Evolutionary conservation across 1,140 invertebrate genomes (phyloP), one percentile per base, ranked within the genome.

Genomic region (Chlorops oryzae): DNA sequence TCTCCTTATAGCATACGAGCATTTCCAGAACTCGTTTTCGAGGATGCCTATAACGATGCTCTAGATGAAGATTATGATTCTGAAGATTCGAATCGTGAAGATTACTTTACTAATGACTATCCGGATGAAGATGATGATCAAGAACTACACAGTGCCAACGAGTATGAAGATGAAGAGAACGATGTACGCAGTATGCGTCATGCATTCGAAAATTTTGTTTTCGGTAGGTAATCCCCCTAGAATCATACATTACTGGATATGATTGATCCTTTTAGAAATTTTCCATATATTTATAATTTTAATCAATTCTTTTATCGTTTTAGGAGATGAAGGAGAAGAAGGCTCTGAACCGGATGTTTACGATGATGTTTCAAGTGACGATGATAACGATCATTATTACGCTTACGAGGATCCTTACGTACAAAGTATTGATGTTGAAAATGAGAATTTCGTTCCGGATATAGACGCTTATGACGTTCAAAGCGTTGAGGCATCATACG

Each of bases 71-170:
- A 63, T 2, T 60, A 66, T 7, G 75, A 76, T 13, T 70, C 67
- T 2, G 73, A 77, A 18, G 77, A 79, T 56, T 77, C 75, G 5
- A 79, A 79, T 64, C 69, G 73, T 22, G 78, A 79, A 55, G 75
- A 74, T 13, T 73, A 78, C 52, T 75, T 70, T 58, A 62, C 59
- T 50, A 79, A 79, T 28, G 77, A 79, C 52, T 79, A 79, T 58
- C 77, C 77, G 3, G 77, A 79, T 57, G 74, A 73, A 9, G 74
- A 71, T 18, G 66, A 70, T n/a, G 52, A 62, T 59, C 64, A 61
- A 65, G 20, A 44, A 52, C 6, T 50, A 15, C 35, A 50, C 41
- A 35, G 34, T 5, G 58, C 47, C 15, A 57, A 59, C 61, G n/a
- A 65, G 69, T 52, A 75, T 60, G 59, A 71, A 40, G 62, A 53